A percentile compares a stretch with the other conserved stretches of the same genome.
These are phyloP conservation scores for Laspeyria flexula DNA, from an alignment of 2,888 invertebrate species.

Conservation along the genomic window DNA sequence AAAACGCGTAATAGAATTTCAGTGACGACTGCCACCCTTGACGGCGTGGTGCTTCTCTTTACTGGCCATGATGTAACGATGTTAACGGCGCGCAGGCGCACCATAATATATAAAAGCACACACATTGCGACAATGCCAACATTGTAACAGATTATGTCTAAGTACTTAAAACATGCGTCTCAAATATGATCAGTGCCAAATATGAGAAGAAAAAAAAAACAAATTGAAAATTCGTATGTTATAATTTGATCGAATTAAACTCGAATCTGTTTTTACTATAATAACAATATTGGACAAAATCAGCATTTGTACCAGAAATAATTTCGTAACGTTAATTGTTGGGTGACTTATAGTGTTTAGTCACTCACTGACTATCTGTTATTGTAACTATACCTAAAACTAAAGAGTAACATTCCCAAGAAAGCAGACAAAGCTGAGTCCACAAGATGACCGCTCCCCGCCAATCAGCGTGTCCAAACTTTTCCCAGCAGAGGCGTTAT, in stretches of 20 bases:
- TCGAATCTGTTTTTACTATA: slow-evolving; percentile 8
- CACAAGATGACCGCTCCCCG: slow-evolving; percentile 44
- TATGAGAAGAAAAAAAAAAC: too few species aligned
- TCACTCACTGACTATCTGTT: too few species aligned
- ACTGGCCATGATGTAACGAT: slow-evolving; percentile 78
- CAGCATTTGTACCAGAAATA: neutral
- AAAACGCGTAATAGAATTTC: slow-evolving; percentile 85
- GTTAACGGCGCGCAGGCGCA: slow-evolving; percentile 77
- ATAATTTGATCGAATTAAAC: slow-evolving; percentile 34
- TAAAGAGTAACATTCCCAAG: slow-evolving; percentile 35
- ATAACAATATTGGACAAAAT: neutral
- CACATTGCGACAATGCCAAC: slow-evolving; percentile 58
- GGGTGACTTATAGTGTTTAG: too few species aligned
- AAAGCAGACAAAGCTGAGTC: slow-evolving; percentile 40
- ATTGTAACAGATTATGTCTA: slow-evolving; percentile 51
- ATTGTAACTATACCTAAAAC: slow-evolving; percentile 17
- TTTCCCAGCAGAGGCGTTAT: slow-evolving; percentile 56
- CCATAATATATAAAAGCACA: slow-evolving; percentile 35
- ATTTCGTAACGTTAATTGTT: slow-evolving; percentile 28
- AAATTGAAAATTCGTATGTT: too few species aligned
- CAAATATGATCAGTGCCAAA: slow-evolving; percentile 28
- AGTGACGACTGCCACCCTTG: slow-evolving; percentile 70
- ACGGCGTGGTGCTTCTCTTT: slow-evolving; percentile 59
- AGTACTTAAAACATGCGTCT: slow-evolving; percentile 43
- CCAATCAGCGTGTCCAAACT: slow-evolving; percentile 44